phyloP scores from a whole-genome alignment of 2,888 invertebrate species.

The Tetranychus truncatus region DNA sequence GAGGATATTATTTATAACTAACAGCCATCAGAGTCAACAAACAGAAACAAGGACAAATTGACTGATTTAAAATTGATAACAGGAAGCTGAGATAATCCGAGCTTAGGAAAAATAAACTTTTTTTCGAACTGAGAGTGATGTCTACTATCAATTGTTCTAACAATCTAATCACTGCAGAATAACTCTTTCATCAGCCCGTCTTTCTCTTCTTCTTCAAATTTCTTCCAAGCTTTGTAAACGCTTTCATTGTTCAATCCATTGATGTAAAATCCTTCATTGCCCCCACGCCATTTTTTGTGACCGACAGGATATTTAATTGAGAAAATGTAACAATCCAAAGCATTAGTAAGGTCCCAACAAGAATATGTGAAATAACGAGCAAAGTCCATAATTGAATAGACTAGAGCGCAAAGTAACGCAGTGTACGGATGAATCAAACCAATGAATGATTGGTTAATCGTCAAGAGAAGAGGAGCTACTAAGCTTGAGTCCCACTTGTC shows the following conservation, averaged over 20 bases:
- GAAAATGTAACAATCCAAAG: conserved; percentile 25
- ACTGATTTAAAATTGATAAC: too few species aligned
- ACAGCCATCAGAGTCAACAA: too few species aligned
- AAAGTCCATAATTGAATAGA: conserved; percentile 25
- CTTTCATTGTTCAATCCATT: conserved; percentile 26
- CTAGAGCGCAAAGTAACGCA: conserved; percentile 25
- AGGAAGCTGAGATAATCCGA: neutral
- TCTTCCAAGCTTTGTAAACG: conserved; percentile 11
- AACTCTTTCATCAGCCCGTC: neutral
- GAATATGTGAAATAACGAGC: conserved; percentile 26
- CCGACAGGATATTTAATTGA: conserved; percentile 24
- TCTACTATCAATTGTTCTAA: neutral
- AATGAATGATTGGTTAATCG: conserved; percentile 21
- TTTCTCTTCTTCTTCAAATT: neutral
- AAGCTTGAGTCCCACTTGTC: conserved; percentile 24
- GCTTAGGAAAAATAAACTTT: neutral
- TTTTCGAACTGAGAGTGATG: neutral
- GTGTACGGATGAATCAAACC: conserved; percentile 22
- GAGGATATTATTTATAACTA: too few species aligned
- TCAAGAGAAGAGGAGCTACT: conserved; percentile 23
- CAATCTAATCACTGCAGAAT: neutral
- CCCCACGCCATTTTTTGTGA: conserved; percentile 23
- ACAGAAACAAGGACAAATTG: too few species aligned
- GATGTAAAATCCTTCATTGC: conserved; percentile 24
- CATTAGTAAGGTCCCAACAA: conserved; percentile 25